These are phyloP conservation scores for Pristionchus fissidentatus DNA, from an alignment of 2,888 invertebrate genomes.

Conservation along the genomic window DNA sequence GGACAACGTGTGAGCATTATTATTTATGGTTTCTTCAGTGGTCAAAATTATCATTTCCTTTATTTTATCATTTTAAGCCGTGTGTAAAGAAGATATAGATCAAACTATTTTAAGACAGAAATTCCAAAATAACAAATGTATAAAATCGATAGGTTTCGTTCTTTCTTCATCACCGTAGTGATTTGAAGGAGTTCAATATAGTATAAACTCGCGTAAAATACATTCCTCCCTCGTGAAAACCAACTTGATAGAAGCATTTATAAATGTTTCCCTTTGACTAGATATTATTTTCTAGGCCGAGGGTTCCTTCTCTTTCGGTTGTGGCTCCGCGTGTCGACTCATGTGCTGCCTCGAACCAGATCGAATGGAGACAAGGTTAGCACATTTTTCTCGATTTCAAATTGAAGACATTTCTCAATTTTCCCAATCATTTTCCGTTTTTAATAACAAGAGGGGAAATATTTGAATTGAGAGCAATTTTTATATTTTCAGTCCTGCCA, in stretches of 20 bases:
- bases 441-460: background rate
- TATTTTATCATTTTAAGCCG: no score
- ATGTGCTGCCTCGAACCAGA: conserved; percentile 72
- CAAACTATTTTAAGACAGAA: no score
- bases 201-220: background rate
- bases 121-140: no score
- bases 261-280: background rate
- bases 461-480: background rate
- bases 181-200: no score
- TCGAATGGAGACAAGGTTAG: conserved; percentile 41
- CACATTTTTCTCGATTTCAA: conserved; percentile 53
- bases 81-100: no score
- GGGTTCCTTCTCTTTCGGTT: conserved; percentile 67
- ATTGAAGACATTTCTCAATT: background rate
- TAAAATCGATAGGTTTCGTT: background rate
- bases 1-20: conserved; percentile 39
- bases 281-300: conserved; percentile 53
- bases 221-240: background rate
- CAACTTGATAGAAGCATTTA: background rate
- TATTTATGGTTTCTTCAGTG: background rate
- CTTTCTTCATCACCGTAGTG: background rate
- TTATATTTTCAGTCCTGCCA: conserved; percentile 53
- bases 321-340: conserved; percentile 69
- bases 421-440: background rate
- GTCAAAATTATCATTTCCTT: no score